Evolutionary conservation across 2,888 invertebrate species (phyloP).

Genomic region (Cryptocephalus moraei): DNA sequence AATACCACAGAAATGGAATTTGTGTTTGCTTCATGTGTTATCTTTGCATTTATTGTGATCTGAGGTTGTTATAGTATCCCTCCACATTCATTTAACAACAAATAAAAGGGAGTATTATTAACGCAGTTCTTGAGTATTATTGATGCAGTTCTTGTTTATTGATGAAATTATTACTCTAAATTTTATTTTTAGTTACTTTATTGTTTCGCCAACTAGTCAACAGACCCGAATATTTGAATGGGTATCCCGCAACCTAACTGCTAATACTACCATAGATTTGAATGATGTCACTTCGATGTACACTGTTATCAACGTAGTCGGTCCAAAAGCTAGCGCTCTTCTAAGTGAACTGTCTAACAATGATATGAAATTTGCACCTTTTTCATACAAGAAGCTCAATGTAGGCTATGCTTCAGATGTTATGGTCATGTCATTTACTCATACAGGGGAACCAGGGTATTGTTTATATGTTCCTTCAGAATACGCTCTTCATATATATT

Average conservation of each 20-base stretch:
- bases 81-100: no score
- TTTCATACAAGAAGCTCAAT: constrained; percentile 57
- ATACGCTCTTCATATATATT: constrained; percentile 65
- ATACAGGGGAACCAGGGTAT: constrained; percentile 62
- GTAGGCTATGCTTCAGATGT: constrained; percentile 60
- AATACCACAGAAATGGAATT: no score
- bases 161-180: neutral
- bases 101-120: no score
- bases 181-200: constrained; percentile 47
- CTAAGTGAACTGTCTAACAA: constrained; percentile 54
- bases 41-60: no score
- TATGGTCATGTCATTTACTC: constrained; percentile 60
- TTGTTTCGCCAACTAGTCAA: constrained; percentile 71
- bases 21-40: no score
- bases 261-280: constrained; percentile 47
- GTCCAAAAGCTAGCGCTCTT: constrained; percentile 55
- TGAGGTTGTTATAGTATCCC: no score
- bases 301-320: constrained; percentile 60
- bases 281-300: constrained; percentile 65
- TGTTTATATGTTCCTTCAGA: constrained; percentile 61
- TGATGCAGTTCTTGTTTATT: no score
- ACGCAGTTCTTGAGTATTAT: no score
- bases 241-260: constrained; percentile 55
- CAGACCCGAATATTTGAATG: constrained; percentile 63
- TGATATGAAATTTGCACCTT: constrained; percentile 49